Percentiles rank a stretch among this genome's conserved stretches.
phyloP scores from a whole-genome alignment of 2,113 vertebrate genomes.

The Chinchilla lanigera region DNA sequence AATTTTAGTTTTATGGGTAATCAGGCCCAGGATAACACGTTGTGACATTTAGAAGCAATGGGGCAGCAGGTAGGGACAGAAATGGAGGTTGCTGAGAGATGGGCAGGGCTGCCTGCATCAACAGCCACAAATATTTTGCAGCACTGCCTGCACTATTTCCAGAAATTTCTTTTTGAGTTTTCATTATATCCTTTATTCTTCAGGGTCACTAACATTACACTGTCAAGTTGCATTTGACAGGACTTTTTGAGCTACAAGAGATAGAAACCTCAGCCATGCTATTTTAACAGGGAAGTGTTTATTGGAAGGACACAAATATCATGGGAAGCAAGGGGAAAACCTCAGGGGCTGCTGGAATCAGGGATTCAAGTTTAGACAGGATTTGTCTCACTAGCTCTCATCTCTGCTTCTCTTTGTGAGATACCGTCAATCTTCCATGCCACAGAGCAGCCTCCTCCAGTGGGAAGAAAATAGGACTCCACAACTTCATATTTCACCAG shows the following conservation, averaged over 20 bases:
- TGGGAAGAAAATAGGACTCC: background rate
- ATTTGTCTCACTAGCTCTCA: background rate
- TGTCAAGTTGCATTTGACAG: background rate
- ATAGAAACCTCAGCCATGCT: background rate
- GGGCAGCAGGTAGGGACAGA: background rate
- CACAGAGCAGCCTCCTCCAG: background rate
- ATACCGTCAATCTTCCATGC: background rate
- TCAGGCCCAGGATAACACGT: background rate
- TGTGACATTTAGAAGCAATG: background rate
- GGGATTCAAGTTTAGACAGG: background rate
- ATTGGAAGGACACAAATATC: background rate
- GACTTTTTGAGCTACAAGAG: background rate
- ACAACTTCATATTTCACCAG: background rate
- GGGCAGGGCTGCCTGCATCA: background rate
- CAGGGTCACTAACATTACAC: background rate
- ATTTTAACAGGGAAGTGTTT: background rate
- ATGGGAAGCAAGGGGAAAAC: background rate
- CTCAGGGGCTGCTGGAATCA: background rate
- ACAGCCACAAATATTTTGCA: background rate
- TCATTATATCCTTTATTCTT: background rate
- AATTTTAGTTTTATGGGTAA: slow-evolving; percentile 26
- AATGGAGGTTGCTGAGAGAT: background rate
- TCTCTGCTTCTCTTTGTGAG: background rate
- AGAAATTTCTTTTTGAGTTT: background rate
- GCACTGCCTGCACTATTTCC: background rate